A percentile compares a stretch with the other conserved stretches of the same genome.
These are phyloP conservation scores for Cylloceria caligata DNA, from an alignment of 2,888 invertebrate genomes.

Conservation along the genomic window DNA sequence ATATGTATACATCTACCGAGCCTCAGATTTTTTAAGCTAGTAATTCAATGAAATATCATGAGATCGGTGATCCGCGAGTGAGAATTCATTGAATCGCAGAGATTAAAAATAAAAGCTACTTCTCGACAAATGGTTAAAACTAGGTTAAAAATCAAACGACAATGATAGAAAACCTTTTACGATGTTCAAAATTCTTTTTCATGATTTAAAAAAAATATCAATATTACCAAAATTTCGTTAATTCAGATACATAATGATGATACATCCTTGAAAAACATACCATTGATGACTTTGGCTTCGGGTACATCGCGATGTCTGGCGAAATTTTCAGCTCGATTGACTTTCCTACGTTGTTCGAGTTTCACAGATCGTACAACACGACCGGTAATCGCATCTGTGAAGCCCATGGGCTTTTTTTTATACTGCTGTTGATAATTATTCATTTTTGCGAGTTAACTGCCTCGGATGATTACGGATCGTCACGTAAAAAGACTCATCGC, in stretches of 20 bases:
- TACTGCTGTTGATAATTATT: slow-evolving; percentile 37
- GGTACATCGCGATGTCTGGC: slow-evolving; percentile 55
- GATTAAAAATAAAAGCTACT: too few relatives aligned
- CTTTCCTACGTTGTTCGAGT: slow-evolving; percentile 52
- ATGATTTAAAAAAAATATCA: neutral
- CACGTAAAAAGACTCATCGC: neutral
- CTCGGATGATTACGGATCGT: neutral
- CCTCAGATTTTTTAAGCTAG: too few relatives aligned
- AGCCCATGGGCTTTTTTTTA: slow-evolving; percentile 11
- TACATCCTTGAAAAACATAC: slow-evolving; percentile 23
- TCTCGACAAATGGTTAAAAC: too few relatives aligned
- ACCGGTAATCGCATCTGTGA: slow-evolving; percentile 1
- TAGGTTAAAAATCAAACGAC: too few relatives aligned
- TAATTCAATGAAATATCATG: too few relatives aligned
- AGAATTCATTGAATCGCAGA: too few relatives aligned
- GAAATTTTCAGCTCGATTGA: slow-evolving; percentile 57
- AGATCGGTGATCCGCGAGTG: too few relatives aligned
- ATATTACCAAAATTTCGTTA: neutral
- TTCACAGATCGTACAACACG: slow-evolving; percentile 63
- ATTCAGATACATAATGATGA: neutral
- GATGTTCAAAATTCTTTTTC: neutral
- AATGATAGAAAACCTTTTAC: too few relatives aligned
- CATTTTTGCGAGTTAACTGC: slow-evolving; percentile 1
- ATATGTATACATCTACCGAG: neutral
- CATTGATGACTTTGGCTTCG: neutral